These are phyloP conservation scores for Argynnis bischoffii DNA, from an alignment of 2,888 invertebrate species.

Conservation along the genomic window DNA sequence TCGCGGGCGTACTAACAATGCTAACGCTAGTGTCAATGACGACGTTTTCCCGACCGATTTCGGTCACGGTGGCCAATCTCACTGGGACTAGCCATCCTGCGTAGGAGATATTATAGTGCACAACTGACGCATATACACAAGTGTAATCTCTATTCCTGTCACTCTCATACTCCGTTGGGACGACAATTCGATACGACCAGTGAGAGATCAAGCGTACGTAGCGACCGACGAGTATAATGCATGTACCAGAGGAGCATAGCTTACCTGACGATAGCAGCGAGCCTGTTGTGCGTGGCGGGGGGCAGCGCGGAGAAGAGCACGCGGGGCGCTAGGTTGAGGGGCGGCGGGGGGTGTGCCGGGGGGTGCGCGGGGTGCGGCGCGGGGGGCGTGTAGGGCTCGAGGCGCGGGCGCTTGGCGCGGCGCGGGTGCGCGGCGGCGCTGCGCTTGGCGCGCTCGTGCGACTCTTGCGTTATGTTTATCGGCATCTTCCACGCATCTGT, in stretches of 20 bases:
- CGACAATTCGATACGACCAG: too few relatives aligned
- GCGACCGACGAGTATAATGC: too few relatives aligned
- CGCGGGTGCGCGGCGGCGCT: constrained; percentile 77
- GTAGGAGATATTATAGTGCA: too few relatives aligned
- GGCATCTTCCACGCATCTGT: constrained; percentile 97
- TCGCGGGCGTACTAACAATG: too few relatives aligned
- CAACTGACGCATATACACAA: too few relatives aligned
- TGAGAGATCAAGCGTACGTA: too few relatives aligned
- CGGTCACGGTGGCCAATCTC: too few relatives aligned
- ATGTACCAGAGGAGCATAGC: not conserved
- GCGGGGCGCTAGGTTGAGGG: constrained; percentile 33
- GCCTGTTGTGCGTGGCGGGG: constrained; percentile 53
- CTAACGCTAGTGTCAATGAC: too few relatives aligned
- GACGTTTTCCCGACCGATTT: too few relatives aligned
- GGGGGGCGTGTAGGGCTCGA: constrained; percentile 61
- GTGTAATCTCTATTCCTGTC: too few relatives aligned
- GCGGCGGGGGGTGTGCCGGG: constrained; percentile 51
- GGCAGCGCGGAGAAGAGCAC: constrained; percentile 7
- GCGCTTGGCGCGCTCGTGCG: constrained; percentile 91
- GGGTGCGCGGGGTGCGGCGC: constrained; percentile 39
- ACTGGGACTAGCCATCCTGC: too few relatives aligned
- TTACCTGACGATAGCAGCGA: constrained; percentile 76
- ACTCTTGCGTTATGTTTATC: constrained; percentile 93
- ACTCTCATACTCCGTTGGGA: too few relatives aligned
- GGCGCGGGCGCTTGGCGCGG: constrained; percentile 82